Conservation (phyloP, 2,888 invertebrate genomes). For the Neuroscelio doddi region DNA sequence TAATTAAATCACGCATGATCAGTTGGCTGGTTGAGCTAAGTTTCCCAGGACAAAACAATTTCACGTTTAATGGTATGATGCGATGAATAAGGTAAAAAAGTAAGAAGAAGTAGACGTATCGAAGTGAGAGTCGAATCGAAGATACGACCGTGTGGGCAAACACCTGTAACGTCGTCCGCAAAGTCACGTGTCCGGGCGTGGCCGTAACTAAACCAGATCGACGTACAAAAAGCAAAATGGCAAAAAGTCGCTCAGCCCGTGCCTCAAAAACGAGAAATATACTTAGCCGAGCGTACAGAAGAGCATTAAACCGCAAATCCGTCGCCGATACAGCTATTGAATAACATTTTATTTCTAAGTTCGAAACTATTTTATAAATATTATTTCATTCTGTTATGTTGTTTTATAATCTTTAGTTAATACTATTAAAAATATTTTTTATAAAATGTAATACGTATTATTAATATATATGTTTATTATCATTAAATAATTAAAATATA, state of each 20-base stretch:
- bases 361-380: too few relatives aligned
- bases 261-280: slow-evolving; percentile 60
- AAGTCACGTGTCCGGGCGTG: slow-evolving; percentile 67
- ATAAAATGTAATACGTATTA: too few relatives aligned
- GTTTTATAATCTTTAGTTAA: too few relatives aligned
- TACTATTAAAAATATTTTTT: too few relatives aligned
- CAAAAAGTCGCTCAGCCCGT: slow-evolving; percentile 61
- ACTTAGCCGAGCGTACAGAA: slow-evolving; percentile 49
- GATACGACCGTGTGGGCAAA: slow-evolving; percentile 53
- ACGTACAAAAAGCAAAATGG: slow-evolving; percentile 56
- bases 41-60: slow-evolving; percentile 60
- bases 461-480: too few relatives aligned
- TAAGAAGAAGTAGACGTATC: slow-evolving; percentile 40
- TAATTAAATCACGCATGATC: slow-evolving; percentile 36
- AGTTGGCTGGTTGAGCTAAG: slow-evolving; percentile 21
- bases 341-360: slow-evolving; percentile 31
- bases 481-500: too few relatives aligned
- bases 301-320: slow-evolving; percentile 57
- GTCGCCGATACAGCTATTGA: slow-evolving; percentile 44
- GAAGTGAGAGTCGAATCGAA: slow-evolving; percentile 36
- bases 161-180: slow-evolving; percentile 63
- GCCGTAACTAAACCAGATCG: slow-evolving; percentile 63
- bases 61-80: slow-evolving; percentile 52
- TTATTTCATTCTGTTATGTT: too few relatives aligned
- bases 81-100: slow-evolving; percentile 41